Evolutionary conservation across 2,113 vertebrate species (phyloP), one percentile per base, ranked within the genome.

Genomic region (Istiophorus platypterus): DNA sequence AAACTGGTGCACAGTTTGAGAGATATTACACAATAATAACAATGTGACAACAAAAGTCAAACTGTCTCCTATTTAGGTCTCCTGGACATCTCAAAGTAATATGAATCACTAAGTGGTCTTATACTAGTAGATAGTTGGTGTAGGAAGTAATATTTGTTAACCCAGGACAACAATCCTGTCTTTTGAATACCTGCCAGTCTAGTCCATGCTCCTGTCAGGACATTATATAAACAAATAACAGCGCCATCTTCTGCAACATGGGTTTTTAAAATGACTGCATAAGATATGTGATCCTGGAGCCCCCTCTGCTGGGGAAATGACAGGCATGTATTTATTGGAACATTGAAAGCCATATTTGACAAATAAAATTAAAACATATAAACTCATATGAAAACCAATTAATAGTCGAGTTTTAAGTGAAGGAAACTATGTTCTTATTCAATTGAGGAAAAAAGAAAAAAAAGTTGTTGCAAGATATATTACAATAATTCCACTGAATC

Each of bases 281-380:
- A 0, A 39, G 0, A 54, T 24, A 1, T 24, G 47, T 77, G 42
- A 72, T 65, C 52, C 26, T 75, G 62, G 54, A 80, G 76, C 54
- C 52, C 77, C 91, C 72, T 59, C 92, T 92, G 42, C 65, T 86
- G 91, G 85, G 24, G n/a, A 65, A 47, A 76, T 0, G 6, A 24
- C 10, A 22, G 14, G 15, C 37, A 29, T 42, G 29, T 13, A 24
- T 56, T 39, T 3, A 31, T 2, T 54, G 27, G 0, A 45, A 29
- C 18, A 17, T 66, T 62, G 24, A 62, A 41, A 18, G 12, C 20
- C 17, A 24, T n/a, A n/a, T n/a, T n/a, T n/a, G n/a, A n/a, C n/a
- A n/a, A 6, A n/a, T n/a, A 24, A 17, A 5, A 66, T 31, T 1
- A 39, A 49, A 22, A 18, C 3, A 51, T 27, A 14, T 13, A 22